Base-by-base conservation (phyloP, 2,113 vertebrate species). In the Phasianus colchicus region DNA sequence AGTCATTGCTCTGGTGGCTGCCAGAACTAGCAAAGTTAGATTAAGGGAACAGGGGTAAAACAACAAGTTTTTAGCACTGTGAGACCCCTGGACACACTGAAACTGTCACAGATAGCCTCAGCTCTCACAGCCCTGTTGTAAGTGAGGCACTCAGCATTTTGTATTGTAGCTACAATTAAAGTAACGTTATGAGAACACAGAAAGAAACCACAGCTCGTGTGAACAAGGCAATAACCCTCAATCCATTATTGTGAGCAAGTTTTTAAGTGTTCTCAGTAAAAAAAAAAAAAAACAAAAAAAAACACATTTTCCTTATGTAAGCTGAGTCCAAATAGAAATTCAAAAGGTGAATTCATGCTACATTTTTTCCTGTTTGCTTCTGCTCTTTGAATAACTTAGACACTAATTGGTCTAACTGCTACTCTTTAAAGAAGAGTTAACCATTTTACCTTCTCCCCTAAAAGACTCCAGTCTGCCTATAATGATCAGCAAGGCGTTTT, bases 131-230 rank as follows among this genome's bases (percentile, higher is more conserved):
- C 43, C 76, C 54, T 55, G 80, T 32, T 87, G 89, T 76, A 72
- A 94, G 43, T 36, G 70, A 75, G 52, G 48, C 45, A 47, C 55
- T 73, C 36, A 24, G 57, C 21, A 40, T 81, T 83, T 92, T 77
- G 22, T 45, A 78, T n/a, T 86, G 76, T 21, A 91, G 76, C 89
- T 91, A 71, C 84, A 93, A 86, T 71, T 88, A 81, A 92, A 93
- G 29, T 34, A 85, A 89, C 43, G 45, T 89, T 40, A 90, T 29
- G 54, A 84, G 81, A 86, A 89, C 15, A 72, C 78, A 92, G 81
- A 89, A 80, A 89, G 79, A 83, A 95, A 90, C 69, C 47, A 75
- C 13, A 47, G 87, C n/a, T 77, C 55, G 30, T 74, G 89, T 25
- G 79, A 89, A 83, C 85, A 57, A 86, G 89, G 75, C 10, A 9